Base-by-base conservation (phyloP, 2,113 vertebrate species). In the Furnarius figulus region DNA sequence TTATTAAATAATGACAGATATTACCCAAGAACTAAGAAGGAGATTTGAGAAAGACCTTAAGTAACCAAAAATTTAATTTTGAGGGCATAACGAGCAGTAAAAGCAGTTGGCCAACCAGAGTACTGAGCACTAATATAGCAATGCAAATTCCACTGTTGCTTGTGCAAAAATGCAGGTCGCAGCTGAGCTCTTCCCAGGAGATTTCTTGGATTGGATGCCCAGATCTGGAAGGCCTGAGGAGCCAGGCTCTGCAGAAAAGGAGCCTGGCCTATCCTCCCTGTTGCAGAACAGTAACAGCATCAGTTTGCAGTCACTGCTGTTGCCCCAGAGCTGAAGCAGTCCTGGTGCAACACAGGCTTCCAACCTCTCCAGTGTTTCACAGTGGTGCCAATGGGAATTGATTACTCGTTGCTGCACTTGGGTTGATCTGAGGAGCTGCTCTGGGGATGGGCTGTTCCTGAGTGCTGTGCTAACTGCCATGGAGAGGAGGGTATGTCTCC, bases 11-110 rank as follows among this genome's bases (percentile, higher is more conserved):
- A 83, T 71, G 56, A 71, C 66, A 87, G 37, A 16, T 35, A 35
- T 31, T 70, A 52, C 40, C 75, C 0, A 0, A 78, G 50, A 85
- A 56, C 8, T 37, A 72, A 82, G 55, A 31, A 70, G 23, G 15
- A 40, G 79, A 61, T 71, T 93, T 90, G 71, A 47, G 49, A 46
- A 81, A 88, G 55, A 70, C 61, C 61, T 88, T 82, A 71, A 82
- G 40, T 78, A 88, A 93, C 15, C 40, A 79, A 65, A 85, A 88
- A 88, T 78, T 74, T 33, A 37, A 78, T 93, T 78, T 88, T 85
- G 79, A 93, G 30, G 66, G 25, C 37, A 62, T 74, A 74, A 62
- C 0, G 7, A 78, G 40, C 33, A 74, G 52, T 46, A 68, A 73
- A 44, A 94, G 53, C 39, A 17, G 2, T 46, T 42, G 44, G 71